phyloP scores from a whole-genome alignment of 2,113 vertebrate species.

The Etia nguti region DNA sequence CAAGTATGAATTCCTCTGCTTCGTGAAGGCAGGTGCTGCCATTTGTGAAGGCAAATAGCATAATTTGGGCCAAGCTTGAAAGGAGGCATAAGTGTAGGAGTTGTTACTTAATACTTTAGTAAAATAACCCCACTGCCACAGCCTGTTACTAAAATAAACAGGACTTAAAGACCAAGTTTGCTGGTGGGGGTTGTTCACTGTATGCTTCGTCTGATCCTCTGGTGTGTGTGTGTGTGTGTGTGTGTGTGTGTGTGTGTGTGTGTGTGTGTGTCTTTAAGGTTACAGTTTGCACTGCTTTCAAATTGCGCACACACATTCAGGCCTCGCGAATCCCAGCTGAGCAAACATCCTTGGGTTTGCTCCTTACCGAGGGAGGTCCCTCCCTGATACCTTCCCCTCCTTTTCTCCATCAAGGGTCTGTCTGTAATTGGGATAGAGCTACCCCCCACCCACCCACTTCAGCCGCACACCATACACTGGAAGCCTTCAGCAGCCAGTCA shows the following conservation, averaged over 20 bases:
- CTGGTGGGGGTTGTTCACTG: constrained; percentile 27
- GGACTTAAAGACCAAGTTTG: constrained; percentile 22
- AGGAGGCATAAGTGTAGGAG: constrained; percentile 62
- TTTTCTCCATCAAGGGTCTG: constrained; percentile 36
- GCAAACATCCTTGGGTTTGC: constrained; percentile 68
- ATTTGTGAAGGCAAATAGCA: constrained; percentile 26
- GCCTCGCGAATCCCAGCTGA: constrained; percentile 70
- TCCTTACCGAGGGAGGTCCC: constrained; percentile 51
- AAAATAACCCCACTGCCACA: constrained; percentile 70
- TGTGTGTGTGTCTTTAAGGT: neutral
- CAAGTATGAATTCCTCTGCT: constrained; percentile 3
- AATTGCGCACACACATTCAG: constrained; percentile 1
- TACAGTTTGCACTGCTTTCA: constrained; percentile 7
- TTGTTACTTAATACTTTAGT: constrained; percentile 70
- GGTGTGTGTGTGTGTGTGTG: neutral
- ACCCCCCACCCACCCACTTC: constrained; percentile 1
- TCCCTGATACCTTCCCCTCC: constrained; percentile 34
- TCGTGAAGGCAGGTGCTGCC: constrained; percentile 37
- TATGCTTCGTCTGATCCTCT: constrained; percentile 11
- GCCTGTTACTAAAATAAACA: constrained; percentile 76
- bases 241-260: constrained; percentile 15
- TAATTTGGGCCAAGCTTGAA: constrained; percentile 53
- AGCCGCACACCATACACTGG: constrained; percentile 46
- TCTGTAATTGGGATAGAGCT: constrained; percentile 49
- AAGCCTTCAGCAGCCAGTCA: constrained; percentile 55